Base-by-base conservation (phyloP, 2,113 vertebrate species). In the Halcyon malimbica region DNA sequence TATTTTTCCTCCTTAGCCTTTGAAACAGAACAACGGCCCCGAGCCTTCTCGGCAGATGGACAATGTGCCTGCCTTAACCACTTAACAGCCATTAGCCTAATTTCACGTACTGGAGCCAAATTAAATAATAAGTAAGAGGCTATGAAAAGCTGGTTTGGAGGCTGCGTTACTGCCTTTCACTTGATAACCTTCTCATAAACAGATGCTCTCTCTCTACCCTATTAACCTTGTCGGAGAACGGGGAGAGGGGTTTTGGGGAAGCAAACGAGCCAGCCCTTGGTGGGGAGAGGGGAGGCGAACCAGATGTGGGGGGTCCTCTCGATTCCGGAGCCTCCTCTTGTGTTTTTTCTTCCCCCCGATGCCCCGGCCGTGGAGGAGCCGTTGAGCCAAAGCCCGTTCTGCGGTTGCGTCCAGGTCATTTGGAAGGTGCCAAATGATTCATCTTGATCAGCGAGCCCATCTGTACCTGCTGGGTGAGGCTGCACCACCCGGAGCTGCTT, bases 81-180 rank as follows among this genome's bases (percentile, higher is more conserved):
- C 98, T 98, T 98, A 98, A 98, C 97, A 98, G 98, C 97, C 97
- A 98, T 98, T 98, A 98, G 97, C 97, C 97, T 98, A 98, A 98
- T 98, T 98, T 95, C 96, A 96, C 95, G 76, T 97, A 87, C 97
- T 91, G 95, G 93, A 98, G 98, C 98, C 98, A 98, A 98, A 98
- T 98, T 98, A 98, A 98, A 98, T 98, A 97, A 97, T 98, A 98
- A 98, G 97, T 96, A 97, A 98, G 97, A 97, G 97, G 96, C 97
- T 98, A 97, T 97, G 97, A 98, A 98, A 98, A 98, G 96, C 98
- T 98, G 97, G 93, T 98, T 98, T 98, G 96, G 97, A 98, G 97
- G 90, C 95, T 96, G 44, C 33, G 42, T 96, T 97, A 86, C 96
- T 97, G 97, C 97, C 96, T 97, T 97, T 95, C 96, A 93, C 96